These are phyloP conservation scores for Hypolimnas misippus DNA, from an alignment of 2,888 invertebrate species.

Conservation along the genomic window DNA sequence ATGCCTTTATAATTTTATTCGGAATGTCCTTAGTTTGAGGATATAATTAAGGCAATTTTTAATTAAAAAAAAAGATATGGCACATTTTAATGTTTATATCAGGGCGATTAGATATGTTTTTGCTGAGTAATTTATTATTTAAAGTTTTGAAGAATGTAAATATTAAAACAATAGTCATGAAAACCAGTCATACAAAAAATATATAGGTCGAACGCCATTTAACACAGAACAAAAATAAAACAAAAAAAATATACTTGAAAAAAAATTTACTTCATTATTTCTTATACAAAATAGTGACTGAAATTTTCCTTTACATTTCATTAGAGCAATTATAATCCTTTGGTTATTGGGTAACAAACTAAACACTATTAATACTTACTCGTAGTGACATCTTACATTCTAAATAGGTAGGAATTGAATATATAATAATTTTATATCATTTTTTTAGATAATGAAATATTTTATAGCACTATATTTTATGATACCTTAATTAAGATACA, in stretches of 20 bases:
- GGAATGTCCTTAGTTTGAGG: too few relatives aligned
- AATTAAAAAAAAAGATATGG: too few relatives aligned
- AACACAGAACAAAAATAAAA: constrained; percentile 3
- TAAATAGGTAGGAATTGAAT: constrained; percentile 13
- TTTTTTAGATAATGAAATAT: background rate
- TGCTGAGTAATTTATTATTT: too few relatives aligned
- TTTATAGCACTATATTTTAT: background rate
- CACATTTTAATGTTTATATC: too few relatives aligned
- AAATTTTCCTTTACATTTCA: constrained; percentile 51
- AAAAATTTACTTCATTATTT: constrained; percentile 48
- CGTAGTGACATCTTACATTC: constrained; percentile 14
- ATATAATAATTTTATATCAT: constrained; percentile 12
- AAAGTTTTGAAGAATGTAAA: too few relatives aligned
- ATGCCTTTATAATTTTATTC: too few relatives aligned
- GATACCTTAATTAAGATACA: constrained; percentile 1
- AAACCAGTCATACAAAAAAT: too few relatives aligned
- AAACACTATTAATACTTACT: constrained; percentile 42
- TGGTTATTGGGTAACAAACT: constrained; percentile 79
- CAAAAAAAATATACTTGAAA: constrained; percentile 18
- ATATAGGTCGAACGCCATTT: background rate
- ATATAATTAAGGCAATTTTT: too few relatives aligned
- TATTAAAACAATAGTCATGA: too few relatives aligned
- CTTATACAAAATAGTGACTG: constrained; percentile 68
- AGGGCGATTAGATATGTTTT: too few relatives aligned
- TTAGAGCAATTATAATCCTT: constrained; percentile 63